Evolutionary conservation across 2,888 invertebrate species (phyloP).

Genomic region (Clanis bilineata): DNA sequence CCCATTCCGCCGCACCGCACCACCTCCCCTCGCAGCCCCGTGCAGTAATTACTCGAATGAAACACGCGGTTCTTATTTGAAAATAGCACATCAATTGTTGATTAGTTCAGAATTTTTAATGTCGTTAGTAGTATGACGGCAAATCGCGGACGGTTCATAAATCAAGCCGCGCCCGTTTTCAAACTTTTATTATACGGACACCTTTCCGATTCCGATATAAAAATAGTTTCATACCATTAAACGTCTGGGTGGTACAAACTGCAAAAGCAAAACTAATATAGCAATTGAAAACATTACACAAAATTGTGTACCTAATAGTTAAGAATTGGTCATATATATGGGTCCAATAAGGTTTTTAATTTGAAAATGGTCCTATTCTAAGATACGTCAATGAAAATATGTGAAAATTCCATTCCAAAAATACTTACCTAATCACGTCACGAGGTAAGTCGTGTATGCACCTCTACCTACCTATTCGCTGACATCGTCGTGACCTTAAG

Average conservation of each 20-base stretch:
- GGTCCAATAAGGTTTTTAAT: no score
- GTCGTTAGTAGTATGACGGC: slow-evolving; percentile 17
- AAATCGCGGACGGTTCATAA: background rate
- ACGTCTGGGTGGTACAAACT: background rate
- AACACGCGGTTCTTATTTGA: slow-evolving; percentile 47
- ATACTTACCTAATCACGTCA: no score
- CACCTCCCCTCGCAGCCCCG: slow-evolving; percentile 18
- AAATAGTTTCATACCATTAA: background rate
- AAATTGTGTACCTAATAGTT: no score
- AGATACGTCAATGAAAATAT: no score
- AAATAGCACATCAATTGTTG: slow-evolving; percentile 47
- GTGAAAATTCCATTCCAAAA: no score
- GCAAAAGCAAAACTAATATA: no score
- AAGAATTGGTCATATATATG: no score
- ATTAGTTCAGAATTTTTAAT: slow-evolving; percentile 39
- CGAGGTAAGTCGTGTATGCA: no score
- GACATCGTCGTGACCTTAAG: no score
- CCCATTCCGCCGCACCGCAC: slow-evolving; percentile 27
- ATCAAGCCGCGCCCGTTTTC: slow-evolving; percentile 12
- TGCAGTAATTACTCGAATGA: slow-evolving; percentile 45
- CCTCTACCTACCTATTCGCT: no score
- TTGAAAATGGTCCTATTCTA: no score
- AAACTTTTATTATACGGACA: background rate
- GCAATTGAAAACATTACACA: no score
- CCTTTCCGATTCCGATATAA: background rate